phyloP scores from a whole-genome alignment of 2,888 invertebrate genomes.

The Drosophila paracracens region DNA sequence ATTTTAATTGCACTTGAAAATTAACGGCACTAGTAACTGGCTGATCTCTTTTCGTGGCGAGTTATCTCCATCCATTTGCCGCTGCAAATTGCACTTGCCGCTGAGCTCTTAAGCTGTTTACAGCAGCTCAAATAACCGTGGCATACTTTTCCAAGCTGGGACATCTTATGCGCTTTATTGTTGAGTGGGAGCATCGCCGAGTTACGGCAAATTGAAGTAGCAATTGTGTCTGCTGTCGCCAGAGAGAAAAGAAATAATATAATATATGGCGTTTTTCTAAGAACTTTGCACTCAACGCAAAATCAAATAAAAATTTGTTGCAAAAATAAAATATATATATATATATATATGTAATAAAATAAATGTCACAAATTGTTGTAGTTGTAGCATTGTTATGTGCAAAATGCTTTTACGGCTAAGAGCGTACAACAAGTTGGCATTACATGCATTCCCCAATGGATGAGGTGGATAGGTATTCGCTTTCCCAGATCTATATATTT shows the following conservation, averaged over 20 bases:
- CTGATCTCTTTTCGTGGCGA: slow-evolving; percentile 26
- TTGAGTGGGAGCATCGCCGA: slow-evolving; percentile 9
- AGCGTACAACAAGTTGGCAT: slow-evolving; percentile 47
- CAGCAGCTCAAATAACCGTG: slow-evolving; percentile 34
- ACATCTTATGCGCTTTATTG: slow-evolving; percentile 33
- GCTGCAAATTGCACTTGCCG: slow-evolving; percentile 59
- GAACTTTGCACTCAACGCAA: slow-evolving; percentile 17
- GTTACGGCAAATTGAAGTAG: slow-evolving; percentile 15
- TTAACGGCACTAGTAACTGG: slow-evolving; percentile 28
- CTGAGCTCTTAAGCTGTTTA: slow-evolving; percentile 63
- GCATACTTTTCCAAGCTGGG: slow-evolving; percentile 42
- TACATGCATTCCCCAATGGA: slow-evolving; percentile 23
- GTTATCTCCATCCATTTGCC: slow-evolving; percentile 40
- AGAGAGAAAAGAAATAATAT: slow-evolving; percentile 14
- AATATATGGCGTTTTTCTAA: background rate
- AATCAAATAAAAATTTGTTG: slow-evolving; percentile 40
- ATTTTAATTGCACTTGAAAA: slow-evolving; percentile 11
- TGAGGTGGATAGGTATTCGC: slow-evolving; percentile 47
- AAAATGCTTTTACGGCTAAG: slow-evolving; percentile 56
- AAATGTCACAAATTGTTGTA: slow-evolving; percentile 7
- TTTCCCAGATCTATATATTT: slow-evolving; percentile 48
- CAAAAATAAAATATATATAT: background rate
- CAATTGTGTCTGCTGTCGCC: slow-evolving; percentile 5
- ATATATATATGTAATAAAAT: background rate
- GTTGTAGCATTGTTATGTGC: slow-evolving; percentile 18